These are phyloP conservation scores for Spilosoma lubricipeda DNA, from an alignment of 2,888 invertebrate genomes.

Conservation along the genomic window DNA sequence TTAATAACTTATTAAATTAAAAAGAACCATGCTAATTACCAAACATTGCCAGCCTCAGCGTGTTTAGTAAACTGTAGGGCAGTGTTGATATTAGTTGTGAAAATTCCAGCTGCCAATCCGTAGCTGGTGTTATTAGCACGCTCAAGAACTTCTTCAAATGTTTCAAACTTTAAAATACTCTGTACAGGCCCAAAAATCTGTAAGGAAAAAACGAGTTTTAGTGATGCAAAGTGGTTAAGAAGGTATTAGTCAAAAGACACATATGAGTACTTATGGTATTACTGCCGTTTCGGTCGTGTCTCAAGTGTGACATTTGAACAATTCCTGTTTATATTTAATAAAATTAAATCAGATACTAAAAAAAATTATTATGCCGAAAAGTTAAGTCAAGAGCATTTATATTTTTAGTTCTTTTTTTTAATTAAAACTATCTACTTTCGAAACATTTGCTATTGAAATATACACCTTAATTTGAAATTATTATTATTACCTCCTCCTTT, in stretches of 20 bases:
- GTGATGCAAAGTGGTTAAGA: not conserved
- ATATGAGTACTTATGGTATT: too few species aligned
- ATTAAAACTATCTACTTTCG: too few species aligned
- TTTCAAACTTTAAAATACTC: slow-evolving; percentile 93
- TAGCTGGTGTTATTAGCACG: slow-evolving; percentile 93
- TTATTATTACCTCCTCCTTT: slow-evolving; percentile 89
- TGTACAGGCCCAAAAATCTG: slow-evolving; percentile 97
- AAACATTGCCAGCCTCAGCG: slow-evolving; percentile 92
- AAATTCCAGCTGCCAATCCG: slow-evolving; percentile 93
- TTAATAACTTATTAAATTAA: too few species aligned
- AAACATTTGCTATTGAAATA: too few species aligned
- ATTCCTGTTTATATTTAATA: too few species aligned
- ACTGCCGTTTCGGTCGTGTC: too few species aligned
- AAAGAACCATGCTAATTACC: slow-evolving; percentile 78
- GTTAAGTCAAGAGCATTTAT: too few species aligned
- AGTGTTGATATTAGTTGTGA: slow-evolving; percentile 92
- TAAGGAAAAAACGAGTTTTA: slow-evolving; percentile 15
- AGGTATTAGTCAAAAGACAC: not conserved
- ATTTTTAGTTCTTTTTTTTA: too few species aligned
- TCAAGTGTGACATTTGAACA: too few species aligned
- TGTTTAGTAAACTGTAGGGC: slow-evolving; percentile 91
- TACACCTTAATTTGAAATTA: too few species aligned
- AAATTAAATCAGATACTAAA: too few species aligned
- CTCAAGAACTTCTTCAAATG: slow-evolving; percentile 92
- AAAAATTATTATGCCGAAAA: too few species aligned